Evolutionary conservation across 2,113 vertebrate genomes (phyloP).

Genomic region (Chaetura pelagica): DNA sequence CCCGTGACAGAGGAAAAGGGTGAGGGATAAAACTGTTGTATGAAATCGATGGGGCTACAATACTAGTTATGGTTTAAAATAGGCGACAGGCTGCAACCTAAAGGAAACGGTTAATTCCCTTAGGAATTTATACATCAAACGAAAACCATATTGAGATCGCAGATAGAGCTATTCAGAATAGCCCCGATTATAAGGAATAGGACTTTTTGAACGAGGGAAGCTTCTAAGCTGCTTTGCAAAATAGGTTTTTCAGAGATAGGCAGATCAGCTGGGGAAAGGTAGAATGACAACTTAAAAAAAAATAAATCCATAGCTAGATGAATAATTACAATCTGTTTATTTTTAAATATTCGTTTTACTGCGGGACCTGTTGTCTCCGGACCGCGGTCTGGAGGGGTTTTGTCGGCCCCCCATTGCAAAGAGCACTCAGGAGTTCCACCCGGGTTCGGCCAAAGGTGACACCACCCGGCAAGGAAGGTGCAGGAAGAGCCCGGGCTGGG

Average conservation of each 20-base stretch:
- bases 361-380: neutral
- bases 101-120: constrained; percentile 59
- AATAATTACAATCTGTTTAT: constrained; percentile 36
- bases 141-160: constrained; percentile 29
- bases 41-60: neutral
- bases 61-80: constrained; percentile 31
- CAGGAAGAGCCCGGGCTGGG: neutral
- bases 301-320: neutral
- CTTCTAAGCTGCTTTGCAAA: constrained; percentile 45
- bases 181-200: constrained; percentile 9
- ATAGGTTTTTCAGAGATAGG: constrained; percentile 31
- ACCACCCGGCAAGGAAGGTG: neutral
- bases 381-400: neutral
- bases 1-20: neutral
- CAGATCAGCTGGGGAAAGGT: constrained; percentile 36
- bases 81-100: neutral
- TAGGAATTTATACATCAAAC: constrained; percentile 68
- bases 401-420: neutral
- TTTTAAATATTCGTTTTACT: neutral
- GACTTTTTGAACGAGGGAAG: constrained; percentile 19
- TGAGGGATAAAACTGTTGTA: neutral
- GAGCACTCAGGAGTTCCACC: neutral
- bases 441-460: neutral
- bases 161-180: constrained; percentile 33
- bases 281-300: neutral